Conservation (phyloP, 2,113 vertebrate species). For the Actenoides lindsayi region DNA sequence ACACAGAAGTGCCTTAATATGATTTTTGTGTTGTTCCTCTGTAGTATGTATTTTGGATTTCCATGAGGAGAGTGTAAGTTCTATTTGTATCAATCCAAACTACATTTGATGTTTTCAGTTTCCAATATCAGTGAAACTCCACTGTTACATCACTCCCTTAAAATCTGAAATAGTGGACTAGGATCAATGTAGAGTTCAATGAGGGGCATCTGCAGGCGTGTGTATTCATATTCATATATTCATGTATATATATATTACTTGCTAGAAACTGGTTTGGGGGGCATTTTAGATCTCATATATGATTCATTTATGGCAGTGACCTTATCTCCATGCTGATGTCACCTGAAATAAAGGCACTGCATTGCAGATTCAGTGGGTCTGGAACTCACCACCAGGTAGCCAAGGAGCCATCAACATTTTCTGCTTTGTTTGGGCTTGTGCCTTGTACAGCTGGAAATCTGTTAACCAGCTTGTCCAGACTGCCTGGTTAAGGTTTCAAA, state of each 20-base stretch:
- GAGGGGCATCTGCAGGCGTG: background rate
- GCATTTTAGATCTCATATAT: background rate
- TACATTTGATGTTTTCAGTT: background rate
- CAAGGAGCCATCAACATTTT: background rate
- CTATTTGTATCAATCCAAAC: background rate
- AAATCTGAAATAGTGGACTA: background rate
- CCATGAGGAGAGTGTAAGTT: background rate
- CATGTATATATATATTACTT: background rate
- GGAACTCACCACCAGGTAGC: background rate
- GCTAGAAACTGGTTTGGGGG: background rate
- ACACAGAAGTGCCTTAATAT: background rate
- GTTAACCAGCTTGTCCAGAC: background rate
- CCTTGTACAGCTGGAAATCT: background rate
- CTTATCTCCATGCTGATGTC: background rate
- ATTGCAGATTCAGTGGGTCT: background rate
- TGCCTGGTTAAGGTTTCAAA: background rate
- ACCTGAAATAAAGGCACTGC: background rate
- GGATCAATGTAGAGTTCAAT: background rate
- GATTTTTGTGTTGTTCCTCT: background rate
- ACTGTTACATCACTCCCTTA: background rate
- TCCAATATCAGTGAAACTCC: background rate
- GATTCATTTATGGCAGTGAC: background rate
- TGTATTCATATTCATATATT: background rate
- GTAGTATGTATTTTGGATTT: background rate
- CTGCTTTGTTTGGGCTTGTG: background rate